Base-by-base conservation (phyloP, 2,113 vertebrate species). In the Hyperopisus bebe region DNA sequence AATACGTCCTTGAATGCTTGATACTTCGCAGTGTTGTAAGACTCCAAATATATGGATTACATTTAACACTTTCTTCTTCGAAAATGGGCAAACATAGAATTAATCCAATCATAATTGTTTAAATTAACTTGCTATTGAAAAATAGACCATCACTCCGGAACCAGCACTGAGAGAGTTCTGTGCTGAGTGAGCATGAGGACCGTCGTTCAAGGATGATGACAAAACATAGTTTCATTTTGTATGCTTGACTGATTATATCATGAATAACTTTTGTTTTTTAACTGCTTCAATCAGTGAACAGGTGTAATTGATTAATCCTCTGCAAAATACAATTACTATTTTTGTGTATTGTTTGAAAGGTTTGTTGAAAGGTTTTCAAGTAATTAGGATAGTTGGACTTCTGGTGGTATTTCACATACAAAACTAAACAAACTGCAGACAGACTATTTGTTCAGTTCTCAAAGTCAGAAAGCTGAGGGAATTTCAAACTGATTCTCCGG, bases 401-500 rank as follows among this genome's bases (percentile, higher is more conserved):
- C 44, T 27, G 24, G 47, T 85, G 44, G 31, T 6, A 50, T 47
- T 86, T 50, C 47, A 47, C 83, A 86, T 47, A 77, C 39, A 62
- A 31, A 19, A 77, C 47, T 80, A 24, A 80, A 77, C n/a, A 88
- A 51, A 88, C 46, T 17, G 19, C 46, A 80, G 46, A 27, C 47
- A 35, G 27, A 10, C 66, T 42, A 31, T 35, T 77, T 80, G 46
- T 31, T 31, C 39, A 19, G n/a, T 62, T 50, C 88, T 47, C 88
- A 50, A 42, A 88, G 88, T 48, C 88, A 80, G 66, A 70, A 88
- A 77, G 46, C 83, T 80, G 66, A 77, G 9, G 47, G 47, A 88
- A 50, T 66, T 74, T 77, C 62, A 88, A 70, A 88, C 35, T 19
- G 62, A 88, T 46, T 44, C 31, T 24, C 1, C 5, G 62, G 35